Evolutionary conservation across 2,888 invertebrate species (phyloP).

Genomic region (Drosophila mercatorum): DNA sequence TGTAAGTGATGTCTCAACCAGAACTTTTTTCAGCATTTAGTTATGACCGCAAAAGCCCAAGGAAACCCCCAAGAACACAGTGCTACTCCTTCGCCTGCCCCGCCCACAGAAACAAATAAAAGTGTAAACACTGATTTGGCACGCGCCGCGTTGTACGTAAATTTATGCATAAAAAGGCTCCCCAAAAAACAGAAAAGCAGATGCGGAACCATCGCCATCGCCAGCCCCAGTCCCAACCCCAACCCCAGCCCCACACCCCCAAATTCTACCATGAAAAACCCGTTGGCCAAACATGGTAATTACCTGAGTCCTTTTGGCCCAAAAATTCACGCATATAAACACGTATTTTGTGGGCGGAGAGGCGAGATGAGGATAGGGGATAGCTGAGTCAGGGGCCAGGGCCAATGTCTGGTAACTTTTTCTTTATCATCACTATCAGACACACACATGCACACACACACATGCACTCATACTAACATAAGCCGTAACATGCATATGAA

Average conservation of each 20-base stretch:
- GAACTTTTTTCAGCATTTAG: conserved; percentile 35
- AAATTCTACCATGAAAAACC: conserved; percentile 28
- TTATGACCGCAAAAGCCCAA: conserved; percentile 43
- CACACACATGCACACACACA: conserved; percentile 10
- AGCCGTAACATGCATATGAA: conserved; percentile 72
- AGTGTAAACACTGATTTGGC: conserved; percentile 79
- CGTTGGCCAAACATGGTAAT: conserved; percentile 77
- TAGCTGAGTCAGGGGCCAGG: conserved; percentile 6
- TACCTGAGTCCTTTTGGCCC: conserved; percentile 74
- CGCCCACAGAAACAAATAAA: conserved; percentile 66
- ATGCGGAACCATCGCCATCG: conserved; percentile 29
- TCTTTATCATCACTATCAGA: conserved; percentile 74
- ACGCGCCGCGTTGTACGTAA: conserved; percentile 68
- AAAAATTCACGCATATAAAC: conserved; percentile 78
- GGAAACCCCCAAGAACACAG: conserved; percentile 24
- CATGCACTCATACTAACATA: conserved; percentile 11
- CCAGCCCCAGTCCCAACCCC: background rate
- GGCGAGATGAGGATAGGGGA: background rate
- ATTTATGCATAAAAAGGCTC: conserved; percentile 68
- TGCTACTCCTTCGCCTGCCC: background rate
- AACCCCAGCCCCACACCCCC: conserved; percentile 3
- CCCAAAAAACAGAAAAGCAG: conserved; percentile 16
- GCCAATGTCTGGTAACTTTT: conserved; percentile 71
- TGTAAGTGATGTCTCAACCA: conserved; percentile 62
- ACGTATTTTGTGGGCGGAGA: conserved; percentile 68